Percentiles rank a stretch among this genome's conserved stretches.
phyloP scores from a whole-genome alignment of 2,888 invertebrate genomes.

The Nemoura dubitans region DNA sequence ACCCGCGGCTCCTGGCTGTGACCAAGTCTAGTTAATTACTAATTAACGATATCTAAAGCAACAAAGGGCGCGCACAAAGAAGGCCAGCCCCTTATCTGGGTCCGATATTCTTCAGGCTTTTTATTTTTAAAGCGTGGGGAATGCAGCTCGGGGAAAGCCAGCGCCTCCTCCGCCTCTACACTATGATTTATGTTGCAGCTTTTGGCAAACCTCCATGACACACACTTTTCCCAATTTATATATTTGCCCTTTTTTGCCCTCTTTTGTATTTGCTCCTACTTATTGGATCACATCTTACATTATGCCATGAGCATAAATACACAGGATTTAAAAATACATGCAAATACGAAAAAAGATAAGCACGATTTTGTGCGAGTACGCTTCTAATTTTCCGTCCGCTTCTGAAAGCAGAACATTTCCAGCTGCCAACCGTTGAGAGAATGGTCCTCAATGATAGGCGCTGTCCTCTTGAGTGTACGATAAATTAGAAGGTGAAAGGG shows the following conservation, averaged over 20 bases:
- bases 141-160: background rate
- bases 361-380: background rate
- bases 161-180: background rate
- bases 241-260: conserved; percentile 26
- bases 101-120: background rate
- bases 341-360: background rate
- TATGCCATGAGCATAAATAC: background rate
- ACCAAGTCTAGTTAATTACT: background rate
- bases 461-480: conserved; percentile 3
- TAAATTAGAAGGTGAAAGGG: conserved; percentile 18
- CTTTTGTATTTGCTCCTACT: conserved; percentile 18
- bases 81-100: background rate
- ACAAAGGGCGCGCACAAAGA: conserved; percentile 7
- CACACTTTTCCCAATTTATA: conserved; percentile 22
- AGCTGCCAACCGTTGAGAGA: background rate
- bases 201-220: conserved; percentile 27
- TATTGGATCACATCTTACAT: conserved; percentile 17
- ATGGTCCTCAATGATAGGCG: conserved; percentile 18
- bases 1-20: background rate
- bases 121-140: background rate
- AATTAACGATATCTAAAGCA: background rate
- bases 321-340: background rate
- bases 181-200: conserved; percentile 12
- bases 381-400: background rate
- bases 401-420: background rate